phyloP scores from a whole-genome alignment of 30 jellyfish, hydroid and myxozoan genomes.

The Catostylus mosaicus region DNA sequence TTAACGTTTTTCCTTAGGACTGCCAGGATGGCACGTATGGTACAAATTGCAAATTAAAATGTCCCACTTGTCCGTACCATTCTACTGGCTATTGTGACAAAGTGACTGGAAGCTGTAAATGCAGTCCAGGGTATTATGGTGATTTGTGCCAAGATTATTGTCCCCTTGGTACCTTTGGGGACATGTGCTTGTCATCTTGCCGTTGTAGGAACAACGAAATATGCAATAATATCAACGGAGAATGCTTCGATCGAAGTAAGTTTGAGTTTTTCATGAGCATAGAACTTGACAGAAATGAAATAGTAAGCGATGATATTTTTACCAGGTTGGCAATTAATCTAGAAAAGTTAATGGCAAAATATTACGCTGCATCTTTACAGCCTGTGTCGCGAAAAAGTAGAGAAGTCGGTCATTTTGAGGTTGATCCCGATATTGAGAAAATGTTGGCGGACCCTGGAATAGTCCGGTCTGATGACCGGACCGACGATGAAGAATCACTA shows the following conservation, averaged over 20 bases:
- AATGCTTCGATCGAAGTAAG: constrained; percentile 47
- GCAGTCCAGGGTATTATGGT: constrained; percentile 83
- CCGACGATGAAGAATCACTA: not conserved
- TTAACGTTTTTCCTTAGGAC: constrained; percentile 51
- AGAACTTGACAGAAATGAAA: constrained; percentile 10
- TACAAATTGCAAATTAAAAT: constrained; percentile 30
- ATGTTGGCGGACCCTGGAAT: not conserved
- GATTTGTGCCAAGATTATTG: constrained; percentile 67
- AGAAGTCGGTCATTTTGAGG: not conserved
- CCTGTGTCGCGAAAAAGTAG: not conserved
- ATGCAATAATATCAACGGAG: constrained; percentile 81
- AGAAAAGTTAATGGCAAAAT: constrained; percentile 65
- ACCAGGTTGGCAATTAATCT: constrained; percentile 31
- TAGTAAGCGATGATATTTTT: constrained; percentile 1
- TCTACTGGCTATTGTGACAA: constrained; percentile 74
- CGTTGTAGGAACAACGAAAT: constrained; percentile 45
- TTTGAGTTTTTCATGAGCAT: constrained; percentile 47
- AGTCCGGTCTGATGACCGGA: not conserved
- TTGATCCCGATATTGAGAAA: not conserved
- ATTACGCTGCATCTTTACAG: constrained; percentile 25
- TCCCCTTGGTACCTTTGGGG: constrained; percentile 70
- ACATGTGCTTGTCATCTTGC: constrained; percentile 55
- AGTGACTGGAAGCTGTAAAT: constrained; percentile 71
- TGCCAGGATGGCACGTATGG: constrained; percentile 81
- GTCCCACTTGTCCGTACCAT: constrained; percentile 65